Evolutionary conservation across 92 coral and sea anemone species (phyloP).

Genomic region (Palythoa caribaeorum): DNA sequence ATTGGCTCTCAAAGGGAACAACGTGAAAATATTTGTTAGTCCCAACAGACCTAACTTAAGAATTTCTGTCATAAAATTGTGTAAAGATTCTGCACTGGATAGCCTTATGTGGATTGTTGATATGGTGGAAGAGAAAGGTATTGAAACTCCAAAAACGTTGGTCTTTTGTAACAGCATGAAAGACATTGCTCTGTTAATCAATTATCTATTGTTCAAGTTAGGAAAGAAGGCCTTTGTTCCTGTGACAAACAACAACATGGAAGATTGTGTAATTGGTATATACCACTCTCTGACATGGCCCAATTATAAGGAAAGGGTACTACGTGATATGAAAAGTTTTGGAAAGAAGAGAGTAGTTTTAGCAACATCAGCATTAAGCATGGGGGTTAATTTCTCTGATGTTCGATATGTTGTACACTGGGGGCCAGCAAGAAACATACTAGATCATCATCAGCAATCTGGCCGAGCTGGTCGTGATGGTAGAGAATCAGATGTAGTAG

Average conservation of each 20-base stretch:
- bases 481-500: constrained; percentile 29
- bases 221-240: constrained; percentile 35
- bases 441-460: constrained; percentile 52
- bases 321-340: neutral
- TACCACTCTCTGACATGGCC: constrained; percentile 12
- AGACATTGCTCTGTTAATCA: constrained; percentile 20
- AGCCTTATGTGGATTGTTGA: constrained; percentile 11
- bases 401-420: constrained; percentile 19
- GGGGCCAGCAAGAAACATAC: constrained; percentile 33
- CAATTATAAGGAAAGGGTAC: constrained; percentile 19
- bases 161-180: constrained; percentile 26
- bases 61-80: constrained; percentile 22
- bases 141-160: constrained; percentile 42
- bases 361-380: constrained; percentile 41
- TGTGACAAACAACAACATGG: neutral
- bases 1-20: neutral
- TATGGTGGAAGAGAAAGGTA: constrained; percentile 22
- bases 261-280: constrained; percentile 29
- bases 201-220: constrained; percentile 30
- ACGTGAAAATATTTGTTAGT: constrained; percentile 11
- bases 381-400: constrained; percentile 47
- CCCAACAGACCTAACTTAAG: constrained; percentile 33
- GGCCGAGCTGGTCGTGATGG: constrained; percentile 51
- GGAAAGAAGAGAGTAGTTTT: constrained; percentile 23
- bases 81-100: neutral